Percentiles rank a stretch among this genome's conserved stretches.
These are phyloP conservation scores for Limnothrissa miodon DNA, from an alignment of 2,113 vertebrate genomes.

Conservation along the genomic window DNA sequence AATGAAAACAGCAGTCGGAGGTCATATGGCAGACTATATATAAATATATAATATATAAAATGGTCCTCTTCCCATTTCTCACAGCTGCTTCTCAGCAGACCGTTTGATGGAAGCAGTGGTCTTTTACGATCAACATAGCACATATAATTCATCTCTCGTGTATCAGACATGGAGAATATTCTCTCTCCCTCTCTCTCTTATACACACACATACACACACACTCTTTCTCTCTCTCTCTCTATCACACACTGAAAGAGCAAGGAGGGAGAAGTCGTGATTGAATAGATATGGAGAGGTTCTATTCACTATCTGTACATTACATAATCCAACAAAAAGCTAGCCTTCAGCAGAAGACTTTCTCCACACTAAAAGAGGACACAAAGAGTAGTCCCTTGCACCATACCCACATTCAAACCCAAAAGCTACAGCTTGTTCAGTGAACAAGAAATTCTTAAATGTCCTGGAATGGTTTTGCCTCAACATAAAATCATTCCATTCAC, in stretches of 20 bases:
- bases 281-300: not conserved
- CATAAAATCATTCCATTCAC: not conserved
- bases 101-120: conserved; percentile 39
- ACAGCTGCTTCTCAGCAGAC: conserved; percentile 39
- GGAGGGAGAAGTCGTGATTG: not conserved
- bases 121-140: conserved; percentile 39
- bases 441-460: not conserved
- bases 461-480: not conserved
- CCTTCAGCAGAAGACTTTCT: not conserved
- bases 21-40: too few relatives aligned
- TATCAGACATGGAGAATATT: conserved; percentile 24
- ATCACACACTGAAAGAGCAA: not conserved
- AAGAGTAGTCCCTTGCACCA: too few relatives aligned
- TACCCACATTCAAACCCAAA: not conserved
- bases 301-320: not conserved
- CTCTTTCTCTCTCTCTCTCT: too few relatives aligned
- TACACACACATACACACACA: not conserved
- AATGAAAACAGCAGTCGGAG: not conserved
- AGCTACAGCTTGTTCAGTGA: not conserved
- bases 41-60: too few relatives aligned
- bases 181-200: not conserved
- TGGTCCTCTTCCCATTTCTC: conserved; percentile 29
- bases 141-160: conserved; percentile 33
- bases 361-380: not conserved
- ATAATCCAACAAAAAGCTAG: not conserved